A percentile compares a stretch with the other conserved stretches of the same genome.
These are phyloP conservation scores for Dysdera silvatica DNA, from an alignment of 1,140 invertebrate species.

Conservation along the genomic window DNA sequence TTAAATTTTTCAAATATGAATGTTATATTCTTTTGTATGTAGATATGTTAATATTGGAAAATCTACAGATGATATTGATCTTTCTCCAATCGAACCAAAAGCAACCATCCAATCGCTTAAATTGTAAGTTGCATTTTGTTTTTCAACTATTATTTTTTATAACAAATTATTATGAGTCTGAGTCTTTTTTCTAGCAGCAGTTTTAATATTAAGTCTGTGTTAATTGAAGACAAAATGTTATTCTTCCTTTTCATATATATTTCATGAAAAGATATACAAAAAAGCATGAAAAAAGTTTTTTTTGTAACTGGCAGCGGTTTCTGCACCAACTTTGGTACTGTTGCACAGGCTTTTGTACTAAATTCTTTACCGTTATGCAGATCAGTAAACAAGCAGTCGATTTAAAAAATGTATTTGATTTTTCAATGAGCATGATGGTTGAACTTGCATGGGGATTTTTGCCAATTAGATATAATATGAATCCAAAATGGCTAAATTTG, in stretches of 20 bases:
- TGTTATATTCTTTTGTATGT: neutral
- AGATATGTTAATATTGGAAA: constrained; percentile 23
- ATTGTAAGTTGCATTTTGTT: constrained; percentile 15
- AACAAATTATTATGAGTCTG: neutral
- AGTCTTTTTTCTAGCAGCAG: neutral
- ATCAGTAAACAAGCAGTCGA: no score
- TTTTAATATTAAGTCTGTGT: neutral
- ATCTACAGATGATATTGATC: constrained; percentile 13
- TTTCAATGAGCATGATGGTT: no score
- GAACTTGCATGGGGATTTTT: no score
- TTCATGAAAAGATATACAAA: neutral
- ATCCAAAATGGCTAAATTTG: no score
- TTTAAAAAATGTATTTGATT: no score
- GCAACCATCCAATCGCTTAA: constrained; percentile 13
- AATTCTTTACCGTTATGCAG: no score
- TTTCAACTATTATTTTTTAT: neutral
- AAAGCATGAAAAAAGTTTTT: neutral
- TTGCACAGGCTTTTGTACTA: no score
- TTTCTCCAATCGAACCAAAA: neutral
- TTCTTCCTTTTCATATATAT: neutral
- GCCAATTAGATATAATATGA: no score
- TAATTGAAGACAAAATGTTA: neutral
- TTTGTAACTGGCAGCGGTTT: no score
- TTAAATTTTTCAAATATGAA: no score
- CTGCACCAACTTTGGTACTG: no score